Conservation (phyloP, 2,888 invertebrate genomes). For the Clivina fossor region DNA sequence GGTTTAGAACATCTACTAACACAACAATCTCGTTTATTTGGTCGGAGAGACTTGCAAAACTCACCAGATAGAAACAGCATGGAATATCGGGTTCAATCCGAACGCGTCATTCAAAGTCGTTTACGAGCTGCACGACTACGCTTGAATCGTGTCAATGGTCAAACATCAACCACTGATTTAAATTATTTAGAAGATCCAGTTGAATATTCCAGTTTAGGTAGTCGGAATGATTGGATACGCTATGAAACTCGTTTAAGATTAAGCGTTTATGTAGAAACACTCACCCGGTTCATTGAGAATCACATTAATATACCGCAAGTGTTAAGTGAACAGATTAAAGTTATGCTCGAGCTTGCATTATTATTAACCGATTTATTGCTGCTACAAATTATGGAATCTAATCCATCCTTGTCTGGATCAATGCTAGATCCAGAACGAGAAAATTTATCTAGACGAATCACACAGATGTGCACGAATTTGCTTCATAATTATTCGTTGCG, state of each 20-base stretch:
- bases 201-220: slow-evolving; percentile 42
- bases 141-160: slow-evolving; percentile 46
- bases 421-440: slow-evolving; percentile 50
- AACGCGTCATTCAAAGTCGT: slow-evolving; percentile 24
- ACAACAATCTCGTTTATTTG: slow-evolving; percentile 24
- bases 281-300: slow-evolving; percentile 55
- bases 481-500: slow-evolving; percentile 44
- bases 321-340: slow-evolving; percentile 42
- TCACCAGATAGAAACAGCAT: slow-evolving; percentile 26
- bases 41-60: slow-evolving; percentile 20
- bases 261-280: slow-evolving; percentile 53
- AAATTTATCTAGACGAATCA: slow-evolving; percentile 48
- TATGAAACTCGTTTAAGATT: slow-evolving; percentile 52
- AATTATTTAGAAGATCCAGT: slow-evolving; percentile 33
- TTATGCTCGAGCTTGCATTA: slow-evolving; percentile 53
- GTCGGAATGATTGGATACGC: slow-evolving; percentile 48
- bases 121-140: slow-evolving; percentile 41
- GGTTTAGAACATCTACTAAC: slow-evolving; percentile 25
- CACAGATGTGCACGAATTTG: slow-evolving; percentile 50
- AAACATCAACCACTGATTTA: slow-evolving; percentile 24
- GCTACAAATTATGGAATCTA: slow-evolving; percentile 54
- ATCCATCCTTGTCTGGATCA: slow-evolving; percentile 50
- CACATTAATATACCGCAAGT: slow-evolving; percentile 44
- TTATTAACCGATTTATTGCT: slow-evolving; percentile 56
- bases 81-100: slow-evolving; percentile 25